Evolutionary conservation across 2,888 invertebrate species (phyloP).

Genomic region (Druceiella hillmani): DNA sequence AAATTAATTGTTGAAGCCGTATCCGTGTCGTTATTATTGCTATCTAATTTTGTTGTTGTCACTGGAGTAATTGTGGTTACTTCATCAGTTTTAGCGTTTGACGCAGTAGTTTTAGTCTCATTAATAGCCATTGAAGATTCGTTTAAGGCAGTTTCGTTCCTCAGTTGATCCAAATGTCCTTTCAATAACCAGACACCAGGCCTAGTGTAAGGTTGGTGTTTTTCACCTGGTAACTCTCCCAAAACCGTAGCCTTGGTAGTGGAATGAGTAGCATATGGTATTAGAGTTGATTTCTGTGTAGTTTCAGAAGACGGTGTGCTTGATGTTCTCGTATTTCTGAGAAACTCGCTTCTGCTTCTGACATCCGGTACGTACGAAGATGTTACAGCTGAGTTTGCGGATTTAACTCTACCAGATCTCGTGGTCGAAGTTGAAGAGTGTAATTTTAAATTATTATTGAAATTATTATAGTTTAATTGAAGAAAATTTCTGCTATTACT

Average conservation of each 20-base stretch:
- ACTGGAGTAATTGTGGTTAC: no score
- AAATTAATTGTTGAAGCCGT: slow-evolving; percentile 33
- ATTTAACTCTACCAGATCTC: slow-evolving; percentile 32
- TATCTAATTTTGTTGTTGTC: no score
- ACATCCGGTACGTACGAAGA: slow-evolving; percentile 39
- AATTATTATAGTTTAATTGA: slow-evolving; percentile 35
- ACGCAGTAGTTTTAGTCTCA: no score
- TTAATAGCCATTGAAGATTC: no score
- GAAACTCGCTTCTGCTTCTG: neutral
- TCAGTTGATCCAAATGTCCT: slow-evolving; percentile 39
- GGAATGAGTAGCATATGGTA: slow-evolving; percentile 45
- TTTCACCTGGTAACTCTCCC: slow-evolving; percentile 30
- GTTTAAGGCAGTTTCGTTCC: slow-evolving; percentile 40
- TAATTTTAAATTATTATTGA: slow-evolving; percentile 36
- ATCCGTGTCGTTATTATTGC: slow-evolving; percentile 29
- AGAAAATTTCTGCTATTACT: slow-evolving; percentile 40
- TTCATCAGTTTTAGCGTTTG: no score
- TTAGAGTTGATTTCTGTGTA: slow-evolving; percentile 40
- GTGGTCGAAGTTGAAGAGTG: slow-evolving; percentile 36
- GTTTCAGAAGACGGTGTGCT: slow-evolving; percentile 24
- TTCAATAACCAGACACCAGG: slow-evolving; percentile 44
- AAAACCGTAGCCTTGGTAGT: no score
- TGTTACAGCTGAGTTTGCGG: slow-evolving; percentile 37
- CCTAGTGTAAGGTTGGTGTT: slow-evolving; percentile 42
- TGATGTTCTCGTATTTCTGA: neutral